Conservation (phyloP, 2,113 vertebrate species). For the Thinocorus orbignyianus region DNA sequence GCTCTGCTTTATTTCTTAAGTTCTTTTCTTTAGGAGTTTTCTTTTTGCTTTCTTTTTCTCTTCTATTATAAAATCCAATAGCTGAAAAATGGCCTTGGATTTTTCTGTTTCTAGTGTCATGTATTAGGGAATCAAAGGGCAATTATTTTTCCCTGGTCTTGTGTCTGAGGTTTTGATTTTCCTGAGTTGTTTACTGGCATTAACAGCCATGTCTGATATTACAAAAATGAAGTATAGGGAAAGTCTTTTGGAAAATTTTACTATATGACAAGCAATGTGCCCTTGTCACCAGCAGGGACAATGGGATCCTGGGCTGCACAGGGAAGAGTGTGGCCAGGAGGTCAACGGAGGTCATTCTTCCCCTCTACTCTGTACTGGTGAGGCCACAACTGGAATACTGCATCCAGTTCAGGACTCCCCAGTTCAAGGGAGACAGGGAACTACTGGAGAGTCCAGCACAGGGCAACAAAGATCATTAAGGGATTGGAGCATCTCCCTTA, state of each 20-base stretch:
- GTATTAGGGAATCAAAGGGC: not conserved
- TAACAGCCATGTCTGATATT: not conserved
- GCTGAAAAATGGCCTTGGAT: not conserved
- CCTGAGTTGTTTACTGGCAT: not conserved
- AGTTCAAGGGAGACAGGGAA: too few relatives aligned
- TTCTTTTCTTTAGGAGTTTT: not conserved
- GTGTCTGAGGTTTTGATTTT: not conserved
- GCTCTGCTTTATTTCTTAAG: not conserved
- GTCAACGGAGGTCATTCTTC: too few relatives aligned
- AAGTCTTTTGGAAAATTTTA: not conserved
- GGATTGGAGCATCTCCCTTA: too few relatives aligned
- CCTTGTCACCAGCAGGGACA: too few relatives aligned
- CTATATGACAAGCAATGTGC: not conserved
- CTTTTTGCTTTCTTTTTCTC: not conserved
- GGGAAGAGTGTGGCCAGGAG: too few relatives aligned
- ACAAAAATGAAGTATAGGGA: not conserved
- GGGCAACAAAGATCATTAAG: too few relatives aligned
- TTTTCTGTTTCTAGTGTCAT: not conserved
- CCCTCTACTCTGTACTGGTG: too few relatives aligned
- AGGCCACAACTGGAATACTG: too few relatives aligned
- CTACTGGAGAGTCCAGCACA: too few relatives aligned
- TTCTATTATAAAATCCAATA: not conserved
- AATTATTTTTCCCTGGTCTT: not conserved
- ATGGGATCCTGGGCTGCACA: too few relatives aligned
- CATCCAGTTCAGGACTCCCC: too few relatives aligned